These are phyloP conservation scores for Stenopsyche tienmushanensis DNA, from an alignment of 1,140 invertebrate species.

Conservation along the genomic window DNA sequence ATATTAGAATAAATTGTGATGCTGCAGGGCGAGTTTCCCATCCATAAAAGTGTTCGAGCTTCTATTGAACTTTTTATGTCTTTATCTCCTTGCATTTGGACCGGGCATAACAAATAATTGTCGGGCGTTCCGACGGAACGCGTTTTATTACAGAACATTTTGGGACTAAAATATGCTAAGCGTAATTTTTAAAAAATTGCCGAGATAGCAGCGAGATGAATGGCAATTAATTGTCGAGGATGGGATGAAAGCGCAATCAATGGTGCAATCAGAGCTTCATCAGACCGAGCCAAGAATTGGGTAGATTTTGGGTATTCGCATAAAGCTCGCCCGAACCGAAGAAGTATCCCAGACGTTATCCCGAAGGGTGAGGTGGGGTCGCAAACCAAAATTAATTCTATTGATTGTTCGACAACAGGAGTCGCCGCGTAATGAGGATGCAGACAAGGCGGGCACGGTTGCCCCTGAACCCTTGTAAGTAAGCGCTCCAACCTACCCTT, in stretches of 20 bases:
- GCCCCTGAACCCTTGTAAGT: slow-evolving; percentile 33
- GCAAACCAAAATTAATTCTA: slow-evolving; percentile 42
- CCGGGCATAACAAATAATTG: slow-evolving; percentile 22
- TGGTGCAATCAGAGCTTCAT: neutral
- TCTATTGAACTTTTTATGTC: slow-evolving; percentile 37
- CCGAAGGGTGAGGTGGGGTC: slow-evolving; percentile 13
- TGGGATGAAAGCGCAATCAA: slow-evolving; percentile 4
- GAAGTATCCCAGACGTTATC: slow-evolving; percentile 9
- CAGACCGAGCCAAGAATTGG: neutral
- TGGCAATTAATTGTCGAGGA: too few relatives aligned
- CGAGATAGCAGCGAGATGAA: too few relatives aligned
- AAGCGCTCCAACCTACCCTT: too few relatives aligned
- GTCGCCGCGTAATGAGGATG: slow-evolving; percentile 38
- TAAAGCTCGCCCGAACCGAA: neutral
- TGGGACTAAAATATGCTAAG: too few relatives aligned
- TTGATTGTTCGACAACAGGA: slow-evolving; percentile 41
- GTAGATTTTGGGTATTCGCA: neutral
- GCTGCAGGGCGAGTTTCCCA: too few relatives aligned
- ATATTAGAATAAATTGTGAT: slow-evolving; percentile 40
- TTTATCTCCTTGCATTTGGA: slow-evolving; percentile 31
- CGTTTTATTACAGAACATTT: too few relatives aligned
- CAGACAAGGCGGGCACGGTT: slow-evolving; percentile 29
- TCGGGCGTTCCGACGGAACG: too few relatives aligned
- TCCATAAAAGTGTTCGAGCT: too few relatives aligned
- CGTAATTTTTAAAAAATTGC: too few relatives aligned